Conservation (phyloP, 2,888 invertebrate species). For the Merodon equestris region DNA sequence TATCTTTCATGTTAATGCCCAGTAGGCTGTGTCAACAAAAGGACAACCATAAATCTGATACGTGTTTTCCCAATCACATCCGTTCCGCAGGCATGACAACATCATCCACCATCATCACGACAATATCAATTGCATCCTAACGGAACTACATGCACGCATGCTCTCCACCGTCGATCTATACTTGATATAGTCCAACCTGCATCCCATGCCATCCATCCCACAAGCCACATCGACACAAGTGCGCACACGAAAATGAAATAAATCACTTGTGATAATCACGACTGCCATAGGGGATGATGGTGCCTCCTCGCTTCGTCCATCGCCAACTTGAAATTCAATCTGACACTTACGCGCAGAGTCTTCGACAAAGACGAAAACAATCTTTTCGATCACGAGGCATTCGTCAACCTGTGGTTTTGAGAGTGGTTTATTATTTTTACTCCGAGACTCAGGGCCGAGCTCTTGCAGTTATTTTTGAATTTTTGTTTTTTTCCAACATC, state of each 20-base stretch:
- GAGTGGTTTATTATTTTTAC: conserved; percentile 58
- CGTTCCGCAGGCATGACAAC: conserved; percentile 56
- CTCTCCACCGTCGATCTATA: conserved; percentile 12
- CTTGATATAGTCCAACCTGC: conserved; percentile 44
- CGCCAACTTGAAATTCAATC: conserved; percentile 61
- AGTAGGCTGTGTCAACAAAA: conserved; percentile 53
- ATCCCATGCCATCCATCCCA: conserved; percentile 53
- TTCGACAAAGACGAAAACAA: conserved; percentile 38
- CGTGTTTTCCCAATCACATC: conserved; percentile 62
- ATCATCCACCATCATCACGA: conserved; percentile 21
- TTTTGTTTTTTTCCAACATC: conserved; percentile 10
- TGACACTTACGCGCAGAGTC: conserved; percentile 49
- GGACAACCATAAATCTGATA: conserved; percentile 47
- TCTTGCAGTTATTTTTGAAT: conserved; percentile 53
- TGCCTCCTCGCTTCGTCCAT: conserved; percentile 29
- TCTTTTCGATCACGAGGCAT: conserved; percentile 50
- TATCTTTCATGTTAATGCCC: conserved; percentile 38
- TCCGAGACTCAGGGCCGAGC: conserved; percentile 22
- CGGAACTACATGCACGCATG: conserved; percentile 15
- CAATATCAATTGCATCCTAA: conserved; percentile 31
- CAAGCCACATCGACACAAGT: conserved; percentile 49
- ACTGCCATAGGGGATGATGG: conserved; percentile 42
- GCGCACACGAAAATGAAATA: conserved; percentile 39
- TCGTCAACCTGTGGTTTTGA: conserved; percentile 63
- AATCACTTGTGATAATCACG: conserved; percentile 45